Base-by-base conservation (phyloP, 1,140 invertebrate species). In the Achatina immaculata region DNA sequence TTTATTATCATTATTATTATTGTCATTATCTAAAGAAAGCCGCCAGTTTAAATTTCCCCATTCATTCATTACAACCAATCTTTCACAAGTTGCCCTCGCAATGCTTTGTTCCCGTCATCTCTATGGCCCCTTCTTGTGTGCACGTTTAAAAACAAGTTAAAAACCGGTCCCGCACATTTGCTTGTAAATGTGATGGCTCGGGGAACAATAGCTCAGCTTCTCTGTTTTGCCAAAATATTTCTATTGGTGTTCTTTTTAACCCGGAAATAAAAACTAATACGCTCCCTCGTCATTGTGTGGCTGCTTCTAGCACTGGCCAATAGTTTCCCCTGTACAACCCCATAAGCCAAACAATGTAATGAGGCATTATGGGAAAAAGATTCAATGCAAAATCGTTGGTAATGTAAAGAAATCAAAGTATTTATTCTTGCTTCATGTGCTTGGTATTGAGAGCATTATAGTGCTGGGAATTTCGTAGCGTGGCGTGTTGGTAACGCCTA, bases 161-260 rank as follows among this genome's bases (percentile, higher is more conserved):
- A 62, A 31, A 16, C 58, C 19, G 31, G 28, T 62, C 9, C 1
- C 28, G 16, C 31, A n/a, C n/a, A 62, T 62, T 62, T 3, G 58
- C 2, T 28, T 62, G 58, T 28, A 62, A 62, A 62, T 62, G n/a
- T 62, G 58, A 62, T 4, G 58, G 19, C 28, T n/a, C n/a, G 31
- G n/a, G 31, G 19, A 62, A 62, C 21, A 62, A 28, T 31, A 62
- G 58, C 7, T 62, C 28, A 62, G 58, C 58, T 62, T 62, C 58
- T 34, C n/a, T 62, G 58, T 55, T 62, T n/a, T 62, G 58, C 28
- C 58, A 62, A 62, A 62, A 62, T 62, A 62, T 62, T 62, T 62
- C 58, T 62, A 62, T 62, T 62, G 58, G n/a, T 28, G 28, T 34
- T 62, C 31, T 62, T 34, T 28, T 31, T 6, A 2, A n/a, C 16